Base-by-base conservation (phyloP, 2,797 vertebrate genomes). In the Falco berigora region DNA sequence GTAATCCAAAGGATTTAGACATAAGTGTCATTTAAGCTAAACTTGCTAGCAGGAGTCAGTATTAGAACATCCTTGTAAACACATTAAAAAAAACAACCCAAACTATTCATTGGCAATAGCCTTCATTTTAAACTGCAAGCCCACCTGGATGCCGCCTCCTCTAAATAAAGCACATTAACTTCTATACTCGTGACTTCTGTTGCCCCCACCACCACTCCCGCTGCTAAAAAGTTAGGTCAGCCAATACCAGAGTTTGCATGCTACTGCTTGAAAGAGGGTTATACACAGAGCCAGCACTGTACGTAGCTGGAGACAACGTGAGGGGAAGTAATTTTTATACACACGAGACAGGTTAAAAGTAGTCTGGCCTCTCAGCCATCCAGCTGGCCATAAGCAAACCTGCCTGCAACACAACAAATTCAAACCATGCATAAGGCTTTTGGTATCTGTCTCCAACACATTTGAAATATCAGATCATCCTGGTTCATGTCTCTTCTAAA, bases 161-260 rank as follows among this genome's bases (percentile, higher is more conserved):
- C 42, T 62, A 53, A 52, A 77, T 9, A 52, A 27, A 62, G 36
- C 23, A 49, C 10, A 24, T 5, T 20, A 34, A 72, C 32, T 55
- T 50, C 30, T 72, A 9, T 44, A 49, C 7, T 59, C 15, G 4
- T 5, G 8, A 49, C 6, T 83, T 30, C 21, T 46, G 9, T 27
- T 80, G 50, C 17, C 21, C 3, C 0, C 3, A 7, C 5, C 28
- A 59, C 28, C 17, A 30, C 36, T 30, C 7, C 6, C 24, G 9
- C n/a, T 22, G 25, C 42, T 47, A 34, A 64, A 40, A 36, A 8
- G 12, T 55, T 7, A 22, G 22, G 27, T 32, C 17, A 47, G 20
- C 19, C 49, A 80, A 3, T 15, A 52, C 27, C 67, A 27, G 28
- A 67, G 36, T 62, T 28, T 66, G 66, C 17, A n/a, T 4, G 15